phyloP scores from a whole-genome alignment of 2,888 invertebrate genomes.

The Drosophila percnosoma region DNA sequence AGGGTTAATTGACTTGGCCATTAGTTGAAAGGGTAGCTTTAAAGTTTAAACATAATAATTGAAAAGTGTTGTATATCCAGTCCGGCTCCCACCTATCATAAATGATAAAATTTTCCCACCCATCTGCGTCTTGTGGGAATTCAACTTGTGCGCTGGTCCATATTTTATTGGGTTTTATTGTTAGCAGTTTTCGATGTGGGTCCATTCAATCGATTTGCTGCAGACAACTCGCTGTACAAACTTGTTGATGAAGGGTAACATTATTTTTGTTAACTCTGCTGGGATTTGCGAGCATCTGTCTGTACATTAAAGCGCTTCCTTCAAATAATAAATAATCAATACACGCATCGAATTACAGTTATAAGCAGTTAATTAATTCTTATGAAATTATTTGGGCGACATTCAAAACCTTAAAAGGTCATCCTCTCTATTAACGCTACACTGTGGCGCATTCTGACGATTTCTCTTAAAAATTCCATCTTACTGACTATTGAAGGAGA shows the following conservation, averaged over 20 bases:
- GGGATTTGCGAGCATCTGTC: slow-evolving; percentile 10
- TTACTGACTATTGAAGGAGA: background rate
- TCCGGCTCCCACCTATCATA: background rate
- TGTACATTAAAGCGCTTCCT: background rate
- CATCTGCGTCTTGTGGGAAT: slow-evolving; percentile 32
- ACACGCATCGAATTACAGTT: background rate
- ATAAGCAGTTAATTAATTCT: background rate
- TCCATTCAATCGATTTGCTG: slow-evolving; percentile 13
- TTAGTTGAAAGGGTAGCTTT: slow-evolving; percentile 23
- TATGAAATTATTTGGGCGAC: background rate
- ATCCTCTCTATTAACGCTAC: background rate
- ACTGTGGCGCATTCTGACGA: too few relatives aligned
- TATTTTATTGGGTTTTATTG: slow-evolving; percentile 42
- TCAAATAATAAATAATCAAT: background rate
- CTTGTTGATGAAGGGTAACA: slow-evolving; percentile 17
- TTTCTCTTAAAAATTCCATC: background rate
- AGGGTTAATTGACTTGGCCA: slow-evolving; percentile 39
- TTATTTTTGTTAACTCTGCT: background rate
- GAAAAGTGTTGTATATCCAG: background rate
- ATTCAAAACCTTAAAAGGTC: background rate
- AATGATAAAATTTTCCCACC: slow-evolving; percentile 28
- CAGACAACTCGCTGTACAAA: slow-evolving; percentile 8
- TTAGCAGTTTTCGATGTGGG: slow-evolving; percentile 11
- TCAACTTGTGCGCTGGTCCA: slow-evolving; percentile 20
- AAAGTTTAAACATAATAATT: slow-evolving; percentile 10